Evolutionary conservation across 2,113 vertebrate genomes (phyloP), one percentile per base, ranked within the genome.

Genomic region (Conger conger): DNA sequence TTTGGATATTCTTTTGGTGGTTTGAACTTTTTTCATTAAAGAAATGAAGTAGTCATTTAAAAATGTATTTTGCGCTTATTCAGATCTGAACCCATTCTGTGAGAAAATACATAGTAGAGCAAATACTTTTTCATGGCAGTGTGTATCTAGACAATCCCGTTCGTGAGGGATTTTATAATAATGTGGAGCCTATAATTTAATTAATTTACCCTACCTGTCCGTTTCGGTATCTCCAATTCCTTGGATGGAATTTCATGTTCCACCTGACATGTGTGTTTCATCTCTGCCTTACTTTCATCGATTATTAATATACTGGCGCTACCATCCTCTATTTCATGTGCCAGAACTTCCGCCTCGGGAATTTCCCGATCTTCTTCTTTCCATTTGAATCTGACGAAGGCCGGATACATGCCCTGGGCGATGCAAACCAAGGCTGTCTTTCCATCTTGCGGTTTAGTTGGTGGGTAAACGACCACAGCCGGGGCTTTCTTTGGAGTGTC

Each of bases 351-450:
- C 30, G 27, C 9, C 8, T 63, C 42, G 18, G 37, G n/a, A 0
- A 4, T 0, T 0, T 1, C 0, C 15, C 20, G 23, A 23, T 23
- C 0, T 13, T 3, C 2, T 63, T 36, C 45, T 30, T 85, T 0
- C 90, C 90, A 91, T 18, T 1, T 76, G 73, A 91, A 85, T 38
- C 0, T 85, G 73, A 89, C 81, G 0, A 89, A 0, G 2, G 87
- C 54, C 4, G 90, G 90, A 20, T 83, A 84, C 90, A 91, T 90
- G 0, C 13, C 0, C 1, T 5, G 86, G 18, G 89, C 90, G 18
- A 86, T 81, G 35, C 89, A 89, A 38, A 91, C 36, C 35, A 86
- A 7, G 23, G 78, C n/a, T 30, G 2, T 38, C 40, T 82, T 87
- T 0, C 0, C 23, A 18, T 82, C 23, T n/a, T 79, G 23, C 42